Evolutionary conservation across 2,888 invertebrate genomes (phyloP).

Genomic region (Perizoma affinitatum): DNA sequence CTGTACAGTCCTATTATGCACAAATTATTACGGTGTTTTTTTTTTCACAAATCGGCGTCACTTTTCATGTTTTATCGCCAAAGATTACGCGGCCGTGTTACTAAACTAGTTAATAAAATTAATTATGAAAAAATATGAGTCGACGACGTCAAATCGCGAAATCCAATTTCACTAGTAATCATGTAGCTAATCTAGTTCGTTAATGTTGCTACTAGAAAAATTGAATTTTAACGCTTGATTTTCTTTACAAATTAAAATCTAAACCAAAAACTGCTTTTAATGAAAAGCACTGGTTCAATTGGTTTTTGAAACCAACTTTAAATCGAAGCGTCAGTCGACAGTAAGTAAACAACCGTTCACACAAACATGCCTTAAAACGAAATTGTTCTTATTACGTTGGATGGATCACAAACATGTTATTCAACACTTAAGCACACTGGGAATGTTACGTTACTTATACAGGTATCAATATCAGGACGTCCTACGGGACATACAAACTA

Average conservation of each 20-base stretch:
- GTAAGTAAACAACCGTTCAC: conserved; percentile 57
- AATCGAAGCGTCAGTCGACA: conserved; percentile 57
- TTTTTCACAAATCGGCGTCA: conserved; percentile 32
- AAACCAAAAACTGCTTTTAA: conserved; percentile 13
- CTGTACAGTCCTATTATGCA: conserved; percentile 51
- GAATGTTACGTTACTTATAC: conserved; percentile 81
- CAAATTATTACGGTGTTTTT: conserved; percentile 24
- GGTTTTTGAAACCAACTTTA: conserved; percentile 22
- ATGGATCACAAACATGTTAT: conserved; percentile 82
- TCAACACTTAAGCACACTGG: conserved; percentile 80
- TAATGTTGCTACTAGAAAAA: conserved; percentile 62
- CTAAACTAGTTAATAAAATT: conserved; percentile 70
- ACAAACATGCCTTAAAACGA: conserved; percentile 78
- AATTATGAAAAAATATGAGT: conserved; percentile 68
- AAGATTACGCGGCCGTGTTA: conserved; percentile 60
- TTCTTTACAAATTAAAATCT: conserved; percentile 3
- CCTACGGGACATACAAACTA: conserved; percentile 53
- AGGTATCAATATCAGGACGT: conserved; percentile 79
- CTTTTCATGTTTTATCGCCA: conserved; percentile 36
- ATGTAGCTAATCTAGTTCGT: conserved; percentile 37
- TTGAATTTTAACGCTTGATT: conserved; percentile 60
- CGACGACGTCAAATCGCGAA: conserved; percentile 60
- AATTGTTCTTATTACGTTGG: conserved; percentile 68
- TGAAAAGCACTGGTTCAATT: conserved; percentile 17
- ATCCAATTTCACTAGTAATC: conserved; percentile 64